Base-by-base conservation (phyloP, 2,797 vertebrate species). In the Aselliscus stoliczkanus region DNA sequence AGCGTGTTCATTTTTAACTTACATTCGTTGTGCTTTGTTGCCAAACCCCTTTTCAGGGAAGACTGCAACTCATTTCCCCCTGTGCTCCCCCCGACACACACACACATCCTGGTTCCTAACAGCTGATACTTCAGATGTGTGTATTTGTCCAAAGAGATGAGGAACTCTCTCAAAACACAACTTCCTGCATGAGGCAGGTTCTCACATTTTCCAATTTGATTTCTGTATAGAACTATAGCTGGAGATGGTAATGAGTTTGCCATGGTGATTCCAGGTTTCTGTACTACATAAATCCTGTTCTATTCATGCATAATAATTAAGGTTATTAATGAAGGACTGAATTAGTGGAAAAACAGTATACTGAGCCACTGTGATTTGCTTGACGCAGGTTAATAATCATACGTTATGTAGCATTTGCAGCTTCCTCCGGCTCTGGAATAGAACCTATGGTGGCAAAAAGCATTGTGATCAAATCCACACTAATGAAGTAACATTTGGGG, bases 301-400 rank as follows among this genome's bases (percentile, higher is more conserved):
- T 95, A 82, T 88, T 86, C 90, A 88, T 65, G 39, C 86, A 80
- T 94, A 87, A 73, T 89, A 96, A 88, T 88, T 96, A 97, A 97
- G 37, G 75, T 85, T 97, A 89, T 97, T 97, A 97, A 95, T 39
- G 94, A 60, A 1, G 3, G 15, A 47, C 50, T 94, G 95, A 96
- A 97, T 62, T 94, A 76, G 58, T 83, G 93, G 89, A 91, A 98
- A 92, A 94, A 87, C 23, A 77, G 67, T 73, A 47, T 62, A 88
- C 54, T 12, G 73, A 88, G 58, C 54, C 58, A 34, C 75, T 94
- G 91, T 88, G 90, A 93, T 92, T 82, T 80, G 96, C 54, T 50
- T 83, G 72, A 72, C 86, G 54, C 90, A 44, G 85, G 88, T 94
- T 97, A 86, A 93, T 97, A 97, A 94, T 96, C 81, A 70, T 76